These are phyloP conservation scores for Rotaria sp. DNA, from an alignment of 2,888 invertebrate species.

Conservation along the genomic window DNA sequence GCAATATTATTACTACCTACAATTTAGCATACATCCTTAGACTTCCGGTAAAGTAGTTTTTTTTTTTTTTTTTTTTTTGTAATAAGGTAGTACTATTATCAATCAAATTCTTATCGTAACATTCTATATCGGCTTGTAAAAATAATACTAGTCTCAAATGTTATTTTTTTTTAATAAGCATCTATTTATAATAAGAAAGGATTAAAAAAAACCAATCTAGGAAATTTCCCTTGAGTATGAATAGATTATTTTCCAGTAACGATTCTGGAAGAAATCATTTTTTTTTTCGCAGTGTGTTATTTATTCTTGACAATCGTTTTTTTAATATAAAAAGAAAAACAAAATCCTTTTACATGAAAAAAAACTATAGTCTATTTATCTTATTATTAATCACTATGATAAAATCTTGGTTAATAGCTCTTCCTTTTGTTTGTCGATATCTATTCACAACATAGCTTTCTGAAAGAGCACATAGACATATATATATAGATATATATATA, in stretches of 20 bases:
- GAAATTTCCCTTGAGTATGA: not conserved
- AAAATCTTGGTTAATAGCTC: not conserved
- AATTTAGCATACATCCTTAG: not conserved
- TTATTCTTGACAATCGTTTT: not conserved
- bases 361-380: not conserved
- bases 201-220: not conserved
- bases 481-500: not conserved
- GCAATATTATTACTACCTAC: not conserved
- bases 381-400: not conserved
- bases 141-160: not conserved
- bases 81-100: not conserved
- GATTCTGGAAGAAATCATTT: not conserved
- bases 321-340: not conserved
- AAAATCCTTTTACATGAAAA: not conserved
- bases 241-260: not conserved
- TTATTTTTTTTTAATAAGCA: not conserved
- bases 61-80: too few relatives aligned
- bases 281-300: not conserved
- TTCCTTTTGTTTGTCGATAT: not conserved
- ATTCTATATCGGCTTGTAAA: not conserved
- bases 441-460: not conserved
- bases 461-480: not conserved
- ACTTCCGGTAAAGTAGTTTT: not conserved
- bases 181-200: not conserved
- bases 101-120: not conserved